These are phyloP conservation scores for cat (Felis catus) DNA, from an alignment of 2,113 vertebrate genomes.

Conservation along the genomic window F.catus_Fca126_mat1.0 CM031414.1:60520501-60521000, in stretches of 20 bases:
- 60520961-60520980: background rate
- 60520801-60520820: background rate
- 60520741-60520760: background rate
- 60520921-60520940: background rate
- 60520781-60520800: background rate
- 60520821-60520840: background rate
- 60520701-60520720: background rate
- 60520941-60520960: background rate
- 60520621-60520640: background rate
- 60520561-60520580: background rate
- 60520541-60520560: background rate
- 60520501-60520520: background rate
- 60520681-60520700: background rate
- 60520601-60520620: background rate
- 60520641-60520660: background rate
- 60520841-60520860: background rate
- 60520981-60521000: background rate
- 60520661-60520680: background rate
- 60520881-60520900: background rate
- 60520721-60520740: background rate
- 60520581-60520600: background rate
- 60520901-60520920: background rate
- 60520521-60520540: background rate
- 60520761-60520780: background rate
- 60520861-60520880: background rate